A percentile compares a stretch with the other conserved stretches of the same genome.
Conservation (phyloP, 2,888 invertebrate species). For the Zygothrica quintamaculata region DNA sequence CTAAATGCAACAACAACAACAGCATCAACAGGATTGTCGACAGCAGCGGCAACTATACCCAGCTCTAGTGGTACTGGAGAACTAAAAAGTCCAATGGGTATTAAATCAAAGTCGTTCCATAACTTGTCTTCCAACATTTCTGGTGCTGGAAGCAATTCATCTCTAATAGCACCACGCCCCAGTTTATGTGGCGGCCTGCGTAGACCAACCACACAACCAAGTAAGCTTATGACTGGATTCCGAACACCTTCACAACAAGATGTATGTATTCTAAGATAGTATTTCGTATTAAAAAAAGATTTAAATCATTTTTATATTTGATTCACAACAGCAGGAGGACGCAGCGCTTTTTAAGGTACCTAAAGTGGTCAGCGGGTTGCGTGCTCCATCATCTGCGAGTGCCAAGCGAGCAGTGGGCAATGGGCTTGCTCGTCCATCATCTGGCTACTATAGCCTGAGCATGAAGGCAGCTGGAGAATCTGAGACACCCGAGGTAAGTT, state of each 20-base stretch:
- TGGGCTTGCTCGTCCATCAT: slow-evolving; percentile 83
- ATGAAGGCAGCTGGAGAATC: slow-evolving; percentile 62
- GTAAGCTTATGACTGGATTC: slow-evolving; percentile 33
- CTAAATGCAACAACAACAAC: slow-evolving; percentile 53
- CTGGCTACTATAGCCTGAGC: slow-evolving; percentile 83
- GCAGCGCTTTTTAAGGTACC: slow-evolving; percentile 79
- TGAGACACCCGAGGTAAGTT: slow-evolving; percentile 71
- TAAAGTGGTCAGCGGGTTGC: slow-evolving; percentile 78
- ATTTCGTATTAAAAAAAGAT: background rate
- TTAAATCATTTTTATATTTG: background rate
- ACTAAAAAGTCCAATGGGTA: slow-evolving; percentile 84
- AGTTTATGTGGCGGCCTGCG: slow-evolving; percentile 62
- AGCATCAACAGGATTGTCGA: slow-evolving; percentile 25
- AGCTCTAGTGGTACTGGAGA: slow-evolving; percentile 47
- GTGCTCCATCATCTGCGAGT: slow-evolving; percentile 64
- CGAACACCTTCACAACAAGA: slow-evolving; percentile 40
- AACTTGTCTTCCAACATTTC: slow-evolving; percentile 78
- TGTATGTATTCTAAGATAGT: slow-evolving; percentile 26
- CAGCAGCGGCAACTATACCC: slow-evolving; percentile 23
- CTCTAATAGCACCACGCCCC: slow-evolving; percentile 36
- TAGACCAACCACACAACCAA: slow-evolving; percentile 51
- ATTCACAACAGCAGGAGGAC: slow-evolving; percentile 70
- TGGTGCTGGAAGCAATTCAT: slow-evolving; percentile 14
- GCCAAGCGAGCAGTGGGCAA: slow-evolving; percentile 72
- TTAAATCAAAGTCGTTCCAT: slow-evolving; percentile 84